Conservation (phyloP, 2,888 invertebrate species). For the Phoenoteleia sp. region DNA sequence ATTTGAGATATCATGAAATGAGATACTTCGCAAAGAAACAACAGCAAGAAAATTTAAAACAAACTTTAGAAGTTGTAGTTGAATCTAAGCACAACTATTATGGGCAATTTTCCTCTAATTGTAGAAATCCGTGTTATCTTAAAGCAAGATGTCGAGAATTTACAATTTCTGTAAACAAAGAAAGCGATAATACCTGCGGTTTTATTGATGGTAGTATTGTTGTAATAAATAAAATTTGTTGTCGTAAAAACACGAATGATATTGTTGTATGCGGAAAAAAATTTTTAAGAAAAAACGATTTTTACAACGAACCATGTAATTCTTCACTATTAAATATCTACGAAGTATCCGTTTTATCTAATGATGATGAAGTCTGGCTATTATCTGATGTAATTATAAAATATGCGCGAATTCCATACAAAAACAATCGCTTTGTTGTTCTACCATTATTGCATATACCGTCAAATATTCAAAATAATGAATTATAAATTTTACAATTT, state of each 20-base stretch:
- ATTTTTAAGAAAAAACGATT: conserved; percentile 17
- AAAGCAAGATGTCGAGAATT: conserved; percentile 20
- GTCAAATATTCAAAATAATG: no score
- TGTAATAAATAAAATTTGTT: conserved; percentile 4
- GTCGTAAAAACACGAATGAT: background rate
- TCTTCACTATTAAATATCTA: conserved; percentile 16
- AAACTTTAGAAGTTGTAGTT: background rate
- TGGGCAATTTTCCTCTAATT: background rate
- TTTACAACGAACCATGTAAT: conserved; percentile 23
- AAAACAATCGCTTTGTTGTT: conserved; percentile 7
- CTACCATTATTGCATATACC: conserved; percentile 19
- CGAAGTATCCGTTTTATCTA: conserved; percentile 18
- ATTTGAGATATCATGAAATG: conserved; percentile 11
- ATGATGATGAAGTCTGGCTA: conserved; percentile 17
- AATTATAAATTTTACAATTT: no score
- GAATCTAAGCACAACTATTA: background rate
- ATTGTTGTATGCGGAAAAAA: conserved; percentile 21
- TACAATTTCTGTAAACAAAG: background rate
- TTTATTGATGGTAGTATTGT: conserved; percentile 3
- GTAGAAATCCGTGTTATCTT: conserved; percentile 15
- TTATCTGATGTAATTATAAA: conserved; percentile 13
- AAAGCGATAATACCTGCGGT: conserved; percentile 20
- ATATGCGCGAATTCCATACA: conserved; percentile 16
- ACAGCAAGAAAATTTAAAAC: background rate
- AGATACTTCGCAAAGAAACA: background rate